Base-by-base conservation (phyloP, 2,797 vertebrate species). In the Odontamblyopus lacepedii region DNA sequence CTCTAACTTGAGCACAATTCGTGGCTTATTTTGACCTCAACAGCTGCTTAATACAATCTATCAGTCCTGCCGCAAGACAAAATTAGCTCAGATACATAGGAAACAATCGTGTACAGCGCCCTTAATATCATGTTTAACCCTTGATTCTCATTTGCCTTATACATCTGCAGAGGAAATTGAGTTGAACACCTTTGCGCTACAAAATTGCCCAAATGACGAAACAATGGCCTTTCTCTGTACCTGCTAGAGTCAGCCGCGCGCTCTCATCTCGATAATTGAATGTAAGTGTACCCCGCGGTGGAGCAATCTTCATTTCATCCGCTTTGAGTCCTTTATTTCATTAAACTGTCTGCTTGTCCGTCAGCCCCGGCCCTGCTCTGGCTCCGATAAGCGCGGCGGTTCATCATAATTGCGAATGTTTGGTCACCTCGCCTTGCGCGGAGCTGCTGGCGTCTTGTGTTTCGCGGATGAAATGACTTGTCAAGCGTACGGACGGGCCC, bases 331-430 rank as follows among this genome's bases (percentile, higher is more conserved):
- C 85, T 90, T 89, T 86, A 88, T 92, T 93, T 92, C 89, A 92
- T 92, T 92, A 91, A 92, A 90, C 91, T 51, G 89, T 91, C 85
- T 78, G 76, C 85, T 86, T 89, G 89, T 92, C 92, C 85, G 81
- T 92, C 92, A 92, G 83, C 18, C 85, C 64, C 69, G 84, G 85
- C 89, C 87, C 88, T 91, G 91, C 86, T 90, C 84, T 86, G 90
- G 90, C 86, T 79, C 78, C 92, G 92, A 92, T 92, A 92, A 93
- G 91, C 91, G 78, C 29, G 7, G 80, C n/a, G 88, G 88, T 92
- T 93, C 90, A 92, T 93, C 92, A 92, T 92, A 92, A 92, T 93
- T 93, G 92, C 91, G 92, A 92, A 92, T 92, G 90, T 91, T 93
- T 91, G 89, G 77, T 85, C 88, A 91, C 18, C 11, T 18, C 85